A percentile compares a stretch with the other conserved stretches of the same genome.
phyloP scores from a whole-genome alignment of 2,888 invertebrate species.

The Isoperla grammatica region DNA sequence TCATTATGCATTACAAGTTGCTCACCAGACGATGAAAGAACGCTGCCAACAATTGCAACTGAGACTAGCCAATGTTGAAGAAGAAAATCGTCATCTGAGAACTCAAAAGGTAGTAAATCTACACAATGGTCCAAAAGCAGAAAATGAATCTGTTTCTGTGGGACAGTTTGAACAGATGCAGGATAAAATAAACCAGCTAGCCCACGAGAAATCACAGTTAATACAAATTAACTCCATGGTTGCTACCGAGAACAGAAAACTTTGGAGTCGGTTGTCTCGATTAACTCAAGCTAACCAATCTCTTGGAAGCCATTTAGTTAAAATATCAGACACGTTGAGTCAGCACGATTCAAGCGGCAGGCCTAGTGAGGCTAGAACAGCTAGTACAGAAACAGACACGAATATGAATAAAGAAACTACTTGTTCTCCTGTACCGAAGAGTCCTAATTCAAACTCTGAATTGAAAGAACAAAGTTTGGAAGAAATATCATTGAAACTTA shows the following conservation, averaged over 20 bases:
- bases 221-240: conserved; percentile 75
- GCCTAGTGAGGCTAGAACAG: conserved; percentile 31
- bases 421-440: conserved; percentile 39
- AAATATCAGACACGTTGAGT: conserved; percentile 49
- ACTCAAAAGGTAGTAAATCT: conserved; percentile 30
- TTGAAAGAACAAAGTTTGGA: conserved; percentile 62
- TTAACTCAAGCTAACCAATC: conserved; percentile 55
- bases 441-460: conserved; percentile 43
- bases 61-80: conserved; percentile 62
- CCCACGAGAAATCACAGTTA: conserved; percentile 68
- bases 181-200: conserved; percentile 61
- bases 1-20: conserved; percentile 45
- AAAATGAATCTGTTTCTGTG: background rate
- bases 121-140: background rate
- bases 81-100: conserved; percentile 64
- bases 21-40: conserved; percentile 76
- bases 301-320: conserved; percentile 48
- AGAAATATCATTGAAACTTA: conserved; percentile 67
- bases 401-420: conserved; percentile 27
- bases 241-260: conserved; percentile 70
- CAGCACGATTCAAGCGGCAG: conserved; percentile 38
- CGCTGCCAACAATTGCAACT: conserved; percentile 70
- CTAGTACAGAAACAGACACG: conserved; percentile 26
- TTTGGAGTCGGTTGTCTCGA: conserved; percentile 68
- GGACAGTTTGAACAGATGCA: background rate